Conservation (phyloP, 2,888 invertebrate genomes). For the Sussaba pulchella region DNA sequence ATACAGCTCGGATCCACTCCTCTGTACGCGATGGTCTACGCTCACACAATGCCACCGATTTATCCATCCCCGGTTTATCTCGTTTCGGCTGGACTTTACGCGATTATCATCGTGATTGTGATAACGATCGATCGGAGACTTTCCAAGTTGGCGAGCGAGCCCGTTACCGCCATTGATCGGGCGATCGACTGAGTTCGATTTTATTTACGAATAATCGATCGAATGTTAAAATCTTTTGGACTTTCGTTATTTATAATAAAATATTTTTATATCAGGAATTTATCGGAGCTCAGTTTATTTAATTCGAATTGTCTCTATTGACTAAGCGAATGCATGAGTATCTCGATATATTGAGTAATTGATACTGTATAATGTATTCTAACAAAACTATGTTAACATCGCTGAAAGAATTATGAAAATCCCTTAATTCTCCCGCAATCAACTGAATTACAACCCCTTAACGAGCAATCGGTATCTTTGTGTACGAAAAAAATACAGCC, state of each 20-base stretch:
- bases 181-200: neutral
- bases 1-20: constrained; percentile 87
- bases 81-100: constrained; percentile 73
- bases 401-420: too few species aligned
- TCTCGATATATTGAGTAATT: too few species aligned
- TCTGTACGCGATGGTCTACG: constrained; percentile 88
- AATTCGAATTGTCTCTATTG: too few species aligned
- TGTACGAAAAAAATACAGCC: too few species aligned
- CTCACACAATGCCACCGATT: constrained; percentile 77
- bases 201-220: neutral
- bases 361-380: too few species aligned
- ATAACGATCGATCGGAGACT: constrained; percentile 67
- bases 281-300: too few species aligned
- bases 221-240: neutral
- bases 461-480: too few species aligned
- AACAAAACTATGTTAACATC: too few species aligned
- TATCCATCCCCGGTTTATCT: constrained; percentile 80
- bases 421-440: too few species aligned
- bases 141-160: neutral
- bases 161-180: neutral
- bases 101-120: constrained; percentile 70
- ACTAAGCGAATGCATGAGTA: too few species aligned
- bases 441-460: too few species aligned
- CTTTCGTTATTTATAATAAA: neutral
- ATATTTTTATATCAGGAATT: too few species aligned